phyloP scores from a whole-genome alignment of 2,113 vertebrate genomes.

The Dendropsophus ebraccatus region DNA sequence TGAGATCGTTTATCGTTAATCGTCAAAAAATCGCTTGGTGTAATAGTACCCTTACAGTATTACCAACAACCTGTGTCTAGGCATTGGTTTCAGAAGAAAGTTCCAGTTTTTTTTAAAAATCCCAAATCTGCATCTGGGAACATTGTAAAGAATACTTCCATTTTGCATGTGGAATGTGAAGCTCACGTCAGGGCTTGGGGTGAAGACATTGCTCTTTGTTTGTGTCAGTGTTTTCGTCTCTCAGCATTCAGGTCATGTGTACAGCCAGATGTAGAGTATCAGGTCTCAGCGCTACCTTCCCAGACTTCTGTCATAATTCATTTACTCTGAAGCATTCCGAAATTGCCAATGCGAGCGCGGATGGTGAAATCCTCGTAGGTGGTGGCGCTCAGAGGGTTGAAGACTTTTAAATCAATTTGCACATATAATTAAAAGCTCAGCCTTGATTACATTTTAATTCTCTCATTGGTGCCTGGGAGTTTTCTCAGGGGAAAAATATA shows the following conservation, averaged over 20 bases:
- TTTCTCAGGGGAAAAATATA: slow-evolving; percentile 34
- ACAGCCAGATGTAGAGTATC: neutral
- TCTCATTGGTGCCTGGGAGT: slow-evolving; percentile 22
- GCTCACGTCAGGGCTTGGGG: neutral
- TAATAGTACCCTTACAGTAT: too few species aligned
- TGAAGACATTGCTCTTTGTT: neutral
- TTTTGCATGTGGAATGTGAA: neutral
- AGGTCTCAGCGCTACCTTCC: neutral
- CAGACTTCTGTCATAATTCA: neutral
- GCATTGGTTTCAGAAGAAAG: too few species aligned
- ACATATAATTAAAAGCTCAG: slow-evolving; percentile 56
- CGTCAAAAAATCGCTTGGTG: too few species aligned
- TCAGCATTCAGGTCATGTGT: slow-evolving; percentile 21
- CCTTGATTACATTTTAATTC: slow-evolving; percentile 59
- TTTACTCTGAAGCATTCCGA: slow-evolving; percentile 17
- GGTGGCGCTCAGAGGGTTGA: slow-evolving; percentile 3
- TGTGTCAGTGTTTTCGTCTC: neutral
- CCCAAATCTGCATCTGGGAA: neutral
- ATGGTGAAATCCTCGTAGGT: slow-evolving; percentile 37
- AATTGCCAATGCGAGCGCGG: slow-evolving; percentile 19
- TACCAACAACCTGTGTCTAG: too few species aligned
- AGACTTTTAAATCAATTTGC: slow-evolving; percentile 52
- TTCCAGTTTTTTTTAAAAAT: too few species aligned
- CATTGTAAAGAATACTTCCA: too few species aligned
- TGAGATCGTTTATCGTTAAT: too few species aligned